Base-by-base conservation (phyloP, 2,113 vertebrate species). In the Geothlypis trichas region DNA sequence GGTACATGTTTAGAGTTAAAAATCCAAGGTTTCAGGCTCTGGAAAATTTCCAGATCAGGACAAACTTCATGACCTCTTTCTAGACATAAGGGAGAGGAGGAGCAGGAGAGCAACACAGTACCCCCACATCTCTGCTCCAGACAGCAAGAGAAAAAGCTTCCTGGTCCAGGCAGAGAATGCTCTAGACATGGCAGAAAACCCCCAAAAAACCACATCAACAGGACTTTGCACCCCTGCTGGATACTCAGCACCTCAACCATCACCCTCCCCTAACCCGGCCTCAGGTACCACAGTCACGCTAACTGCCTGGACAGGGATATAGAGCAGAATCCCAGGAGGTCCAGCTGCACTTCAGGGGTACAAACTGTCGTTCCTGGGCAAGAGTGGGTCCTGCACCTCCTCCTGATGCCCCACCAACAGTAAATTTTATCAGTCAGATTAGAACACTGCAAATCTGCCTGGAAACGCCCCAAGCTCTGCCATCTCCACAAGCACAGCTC, bases 161-260 rank as follows among this genome's bases (percentile, higher is more conserved):
- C 27, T 23, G 20, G 24, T 22, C 27, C 28, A 59, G 62, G 52
- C 44, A 67, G 31, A 65, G 33, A 42, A 65, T 62, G 31, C 31
- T 81, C 33, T 37, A 44, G 61, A 42, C 20, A 47, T 3, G 2
- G 41, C 22, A 71, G 72, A 91, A 81, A 68, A 81, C 15, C 23
- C 33, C 2, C 1, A 46, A 11, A 11, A 65, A 63, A 3, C 27
- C 42, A 18, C 3, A 57, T 65, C 0, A 0, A 13, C 5, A 47
- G 33, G n/a, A 77, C 49, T 47, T 44, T 7, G 39, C 17, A 47
- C 27, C 75, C 63, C 49, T 57, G 44, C 54, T 55, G 63, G 66
- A 58, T 15, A 10, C 30, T 39, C 12, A 1, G 31, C 55, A 28
- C 27, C 31, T 47, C 52, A 66, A 15, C n/a, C 3, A 3, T 23